phyloP scores from a whole-genome alignment of 1,140 invertebrate species.

The Protaetia brevitarsis region DNA sequence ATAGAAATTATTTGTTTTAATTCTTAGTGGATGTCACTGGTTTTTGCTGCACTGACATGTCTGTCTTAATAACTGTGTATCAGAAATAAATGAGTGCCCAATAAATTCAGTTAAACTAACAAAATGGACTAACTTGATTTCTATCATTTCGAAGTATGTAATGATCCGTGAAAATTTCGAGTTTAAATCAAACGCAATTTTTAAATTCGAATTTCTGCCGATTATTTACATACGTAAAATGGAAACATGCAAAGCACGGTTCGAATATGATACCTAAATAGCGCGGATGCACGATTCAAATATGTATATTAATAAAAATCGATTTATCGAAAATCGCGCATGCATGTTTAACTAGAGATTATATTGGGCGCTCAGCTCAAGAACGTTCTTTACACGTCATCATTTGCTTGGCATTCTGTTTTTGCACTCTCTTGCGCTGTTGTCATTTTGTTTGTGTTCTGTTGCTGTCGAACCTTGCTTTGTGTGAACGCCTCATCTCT shows the following conservation, averaged over 20 bases:
- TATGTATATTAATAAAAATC: too few relatives aligned
- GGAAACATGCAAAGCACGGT: slow-evolving; percentile 47
- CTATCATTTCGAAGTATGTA: background rate
- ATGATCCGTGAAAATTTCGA: slow-evolving; percentile 15
- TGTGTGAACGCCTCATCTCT: slow-evolving; percentile 40
- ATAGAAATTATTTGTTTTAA: background rate
- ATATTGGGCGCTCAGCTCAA: slow-evolving; percentile 49
- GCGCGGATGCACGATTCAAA: too few relatives aligned
- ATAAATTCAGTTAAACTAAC: slow-evolving; percentile 56
- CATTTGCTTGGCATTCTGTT: slow-evolving; percentile 30
- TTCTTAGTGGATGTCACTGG: slow-evolving; percentile 39
- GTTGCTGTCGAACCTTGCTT: slow-evolving; percentile 49
- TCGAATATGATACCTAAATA: slow-evolving; percentile 33
- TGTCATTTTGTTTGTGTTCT: slow-evolving; percentile 40
- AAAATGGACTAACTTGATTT: slow-evolving; percentile 38
- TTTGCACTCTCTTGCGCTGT: slow-evolving; percentile 35
- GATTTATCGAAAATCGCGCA: background rate
- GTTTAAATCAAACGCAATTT: slow-evolving; percentile 21
- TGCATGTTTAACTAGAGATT: slow-evolving; percentile 30
- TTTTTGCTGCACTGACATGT: slow-evolving; percentile 43
- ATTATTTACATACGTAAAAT: background rate
- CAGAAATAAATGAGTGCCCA: slow-evolving; percentile 52
- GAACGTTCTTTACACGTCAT: slow-evolving; percentile 19
- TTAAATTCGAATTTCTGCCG: background rate
- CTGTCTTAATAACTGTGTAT: slow-evolving; percentile 36